Conservation (phyloP, 2,888 invertebrate genomes). For the Pseudoips prasinana region DNA sequence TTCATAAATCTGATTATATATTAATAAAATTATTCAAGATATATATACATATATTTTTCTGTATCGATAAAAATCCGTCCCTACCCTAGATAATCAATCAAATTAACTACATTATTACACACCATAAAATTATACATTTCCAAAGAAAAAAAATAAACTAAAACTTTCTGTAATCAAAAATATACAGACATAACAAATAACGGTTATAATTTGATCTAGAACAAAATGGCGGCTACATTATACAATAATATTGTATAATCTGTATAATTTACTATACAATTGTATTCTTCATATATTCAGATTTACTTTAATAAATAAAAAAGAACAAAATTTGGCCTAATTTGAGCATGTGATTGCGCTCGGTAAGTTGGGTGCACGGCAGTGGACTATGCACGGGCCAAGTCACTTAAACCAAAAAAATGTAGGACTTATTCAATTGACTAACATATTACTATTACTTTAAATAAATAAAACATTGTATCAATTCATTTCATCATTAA, state of each 20-base stretch:
- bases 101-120: no score
- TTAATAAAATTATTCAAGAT: no score
- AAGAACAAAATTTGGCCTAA: constrained; percentile 42
- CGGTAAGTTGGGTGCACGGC: constrained; percentile 19
- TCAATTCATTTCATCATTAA: no score
- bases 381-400: constrained; percentile 11
- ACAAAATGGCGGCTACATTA: constrained; percentile 22
- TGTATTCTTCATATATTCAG: constrained; percentile 16
- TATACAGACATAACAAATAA: constrained; percentile 63
- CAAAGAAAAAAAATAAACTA: constrained; percentile 23
- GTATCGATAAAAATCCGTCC: no score
- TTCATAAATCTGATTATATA: no score
- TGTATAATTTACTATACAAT: constrained; percentile 19
- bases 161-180: constrained; percentile 65
- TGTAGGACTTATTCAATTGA: no score
- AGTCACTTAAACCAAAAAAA: not conserved
- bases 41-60: no score
- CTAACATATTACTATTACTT: no score
- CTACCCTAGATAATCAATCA: no score
- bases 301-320: constrained; percentile 35
- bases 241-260: constrained; percentile 21
- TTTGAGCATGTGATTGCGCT: constrained; percentile 49
- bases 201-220: constrained; percentile 20
- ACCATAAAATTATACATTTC: no score
- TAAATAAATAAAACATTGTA: no score